These are phyloP conservation scores for Halesus radiatus DNA, from an alignment of 1,140 invertebrate species.

Conservation along the genomic window DNA sequence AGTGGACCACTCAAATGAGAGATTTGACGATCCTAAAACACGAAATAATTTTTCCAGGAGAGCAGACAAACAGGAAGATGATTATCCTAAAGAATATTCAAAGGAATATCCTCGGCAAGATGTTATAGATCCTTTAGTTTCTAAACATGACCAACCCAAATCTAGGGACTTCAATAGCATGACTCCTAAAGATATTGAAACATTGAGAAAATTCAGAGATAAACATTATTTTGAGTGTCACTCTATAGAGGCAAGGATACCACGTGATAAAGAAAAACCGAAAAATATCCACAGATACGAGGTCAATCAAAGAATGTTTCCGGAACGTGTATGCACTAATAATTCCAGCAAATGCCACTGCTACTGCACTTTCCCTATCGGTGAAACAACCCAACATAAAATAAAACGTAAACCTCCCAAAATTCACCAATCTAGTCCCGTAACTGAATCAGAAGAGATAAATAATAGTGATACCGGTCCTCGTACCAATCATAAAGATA, in stretches of 20 bases:
- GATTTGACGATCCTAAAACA: background rate
- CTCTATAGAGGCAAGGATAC: constrained; percentile 54
- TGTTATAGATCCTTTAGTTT: background rate
- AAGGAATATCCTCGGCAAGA: constrained; percentile 37
- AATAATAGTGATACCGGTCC: too few relatives aligned
- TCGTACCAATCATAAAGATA: too few relatives aligned
- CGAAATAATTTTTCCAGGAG: constrained; percentile 12
- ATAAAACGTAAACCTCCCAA: constrained; percentile 8
- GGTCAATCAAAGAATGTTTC: background rate
- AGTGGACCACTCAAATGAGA: background rate
- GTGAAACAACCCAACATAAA: background rate
- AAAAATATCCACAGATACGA: constrained; percentile 2
- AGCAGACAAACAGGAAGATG: background rate
- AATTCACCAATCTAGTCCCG: background rate
- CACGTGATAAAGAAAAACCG: background rate
- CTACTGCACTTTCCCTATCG: background rate
- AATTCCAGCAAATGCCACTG: background rate
- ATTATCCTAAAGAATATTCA: constrained; percentile 38
- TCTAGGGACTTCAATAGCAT: constrained; percentile 53
- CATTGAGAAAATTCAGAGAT: constrained; percentile 62
- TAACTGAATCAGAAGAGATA: background rate
- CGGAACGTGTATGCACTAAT: background rate
- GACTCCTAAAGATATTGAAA: constrained; percentile 40
- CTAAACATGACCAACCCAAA: background rate
- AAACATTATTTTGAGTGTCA: constrained; percentile 67